Conservation (phyloP, 2,888 invertebrate genomes). For the Cephus runcator region DNA sequence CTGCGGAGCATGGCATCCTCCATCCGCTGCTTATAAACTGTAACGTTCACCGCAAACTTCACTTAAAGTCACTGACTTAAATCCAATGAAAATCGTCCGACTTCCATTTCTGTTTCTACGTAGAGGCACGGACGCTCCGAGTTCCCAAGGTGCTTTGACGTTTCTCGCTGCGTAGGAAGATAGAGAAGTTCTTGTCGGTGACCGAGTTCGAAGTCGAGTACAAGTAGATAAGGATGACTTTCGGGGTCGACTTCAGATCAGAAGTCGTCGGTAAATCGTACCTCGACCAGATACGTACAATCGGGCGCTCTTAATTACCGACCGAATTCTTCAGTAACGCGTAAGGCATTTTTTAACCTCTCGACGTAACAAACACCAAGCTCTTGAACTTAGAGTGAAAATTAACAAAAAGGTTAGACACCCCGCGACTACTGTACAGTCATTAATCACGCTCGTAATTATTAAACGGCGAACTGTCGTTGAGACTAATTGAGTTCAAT, state of each 20-base stretch:
- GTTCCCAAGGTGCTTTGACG: neutral
- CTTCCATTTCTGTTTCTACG: neutral
- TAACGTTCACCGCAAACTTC: neutral
- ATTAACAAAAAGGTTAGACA: neutral
- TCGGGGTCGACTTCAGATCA: neutral
- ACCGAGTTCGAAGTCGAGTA: neutral
- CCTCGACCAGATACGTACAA: neutral
- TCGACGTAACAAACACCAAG: neutral
- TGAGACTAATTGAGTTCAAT: neutral
- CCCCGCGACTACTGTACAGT: neutral
- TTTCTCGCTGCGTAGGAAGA: neutral
- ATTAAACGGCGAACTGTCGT: neutral
- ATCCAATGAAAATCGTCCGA: neutral
- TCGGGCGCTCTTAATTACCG: neutral
- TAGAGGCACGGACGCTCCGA: neutral
- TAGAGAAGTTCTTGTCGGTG: neutral
- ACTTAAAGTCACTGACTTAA: neutral
- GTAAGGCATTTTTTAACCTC: neutral
- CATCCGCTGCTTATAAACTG: slow-evolving; percentile 10
- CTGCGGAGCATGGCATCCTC: slow-evolving; percentile 35
- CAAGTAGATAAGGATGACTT: neutral
- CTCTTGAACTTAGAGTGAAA: neutral
- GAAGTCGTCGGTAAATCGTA: neutral
- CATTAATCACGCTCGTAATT: neutral
- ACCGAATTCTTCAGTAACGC: neutral